These are phyloP conservation scores for Microdon myrmicae DNA, from an alignment of 2,888 invertebrate species.

Conservation along the genomic window DNA sequence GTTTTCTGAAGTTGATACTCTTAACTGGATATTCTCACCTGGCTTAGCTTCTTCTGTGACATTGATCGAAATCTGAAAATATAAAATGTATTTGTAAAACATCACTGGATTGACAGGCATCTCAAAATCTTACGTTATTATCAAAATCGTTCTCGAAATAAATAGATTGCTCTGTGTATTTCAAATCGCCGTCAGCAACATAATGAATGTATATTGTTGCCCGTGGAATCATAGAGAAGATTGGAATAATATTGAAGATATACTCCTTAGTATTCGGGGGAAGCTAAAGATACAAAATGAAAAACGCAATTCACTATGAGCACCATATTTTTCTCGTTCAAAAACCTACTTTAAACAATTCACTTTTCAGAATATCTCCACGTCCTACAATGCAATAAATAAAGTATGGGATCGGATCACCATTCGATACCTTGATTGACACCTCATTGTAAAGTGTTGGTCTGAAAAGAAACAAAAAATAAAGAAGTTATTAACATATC, in stretches of 20 bases:
- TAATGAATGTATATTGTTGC: conserved; percentile 84
- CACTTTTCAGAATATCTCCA: conserved; percentile 83
- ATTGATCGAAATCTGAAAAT: conserved; percentile 73
- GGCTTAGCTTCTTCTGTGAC: conserved; percentile 77
- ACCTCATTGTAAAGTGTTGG: conserved; percentile 76
- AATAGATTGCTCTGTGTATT: conserved; percentile 87
- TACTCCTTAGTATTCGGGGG: conserved; percentile 68
- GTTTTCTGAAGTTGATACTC: conserved; percentile 83
- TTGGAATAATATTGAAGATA: conserved; percentile 77
- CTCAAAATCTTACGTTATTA: conserved; percentile 80
- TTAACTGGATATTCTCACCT: conserved; percentile 80
- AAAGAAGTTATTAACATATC: no score
- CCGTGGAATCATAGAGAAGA: conserved; percentile 84
- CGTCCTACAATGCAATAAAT: conserved; percentile 84
- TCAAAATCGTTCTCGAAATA: conserved; percentile 81
- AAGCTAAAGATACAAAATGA: conserved; percentile 58
- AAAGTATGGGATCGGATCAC: conserved; percentile 77
- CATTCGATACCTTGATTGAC: conserved; percentile 79
- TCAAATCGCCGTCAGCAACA: conserved; percentile 77
- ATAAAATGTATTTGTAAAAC: neutral
- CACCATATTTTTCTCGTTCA: neutral
- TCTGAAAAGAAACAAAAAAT: no score
- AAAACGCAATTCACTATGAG: neutral
- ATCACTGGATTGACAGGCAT: neutral
- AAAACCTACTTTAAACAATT: conserved; percentile 72